Conservation (phyloP, 2,888 invertebrate genomes). For the Crepidodera aurea region DNA sequence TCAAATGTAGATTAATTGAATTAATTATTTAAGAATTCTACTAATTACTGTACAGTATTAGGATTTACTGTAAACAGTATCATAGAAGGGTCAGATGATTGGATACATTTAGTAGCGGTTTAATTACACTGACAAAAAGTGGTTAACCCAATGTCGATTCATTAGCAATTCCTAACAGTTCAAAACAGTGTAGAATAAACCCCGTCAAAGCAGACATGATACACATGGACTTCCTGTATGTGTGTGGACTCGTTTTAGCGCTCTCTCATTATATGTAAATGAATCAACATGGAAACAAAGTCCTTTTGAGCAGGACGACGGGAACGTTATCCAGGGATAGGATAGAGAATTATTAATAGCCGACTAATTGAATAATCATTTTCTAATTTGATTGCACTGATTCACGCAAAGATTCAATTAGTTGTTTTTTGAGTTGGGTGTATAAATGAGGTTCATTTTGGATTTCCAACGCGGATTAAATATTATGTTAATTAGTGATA, state of each 20-base stretch:
- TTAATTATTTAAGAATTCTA: too few relatives aligned
- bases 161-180: slow-evolving; percentile 23
- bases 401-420: too few relatives aligned
- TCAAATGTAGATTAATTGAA: too few relatives aligned
- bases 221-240: background rate
- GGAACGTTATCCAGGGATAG: too few relatives aligned
- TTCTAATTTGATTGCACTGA: too few relatives aligned
- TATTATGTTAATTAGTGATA: too few relatives aligned
- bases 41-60: background rate
- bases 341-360: too few relatives aligned
- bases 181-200: slow-evolving; percentile 1
- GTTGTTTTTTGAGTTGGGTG: too few relatives aligned
- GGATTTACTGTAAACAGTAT: background rate
- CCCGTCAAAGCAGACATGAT: background rate
- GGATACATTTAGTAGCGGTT: slow-evolving; percentile 6
- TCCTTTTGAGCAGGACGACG: background rate
- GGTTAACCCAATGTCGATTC: slow-evolving; percentile 20
- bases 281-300: background rate
- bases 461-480: too few relatives aligned
- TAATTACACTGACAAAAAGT: slow-evolving; percentile 24
- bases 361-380: too few relatives aligned
- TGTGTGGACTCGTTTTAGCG: background rate
- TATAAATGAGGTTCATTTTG: too few relatives aligned
- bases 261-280: background rate
- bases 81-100: background rate